These are phyloP conservation scores for Choristoneura fumiferana DNA, from an alignment of 1,140 invertebrate species.

Conservation along the genomic window DNA sequence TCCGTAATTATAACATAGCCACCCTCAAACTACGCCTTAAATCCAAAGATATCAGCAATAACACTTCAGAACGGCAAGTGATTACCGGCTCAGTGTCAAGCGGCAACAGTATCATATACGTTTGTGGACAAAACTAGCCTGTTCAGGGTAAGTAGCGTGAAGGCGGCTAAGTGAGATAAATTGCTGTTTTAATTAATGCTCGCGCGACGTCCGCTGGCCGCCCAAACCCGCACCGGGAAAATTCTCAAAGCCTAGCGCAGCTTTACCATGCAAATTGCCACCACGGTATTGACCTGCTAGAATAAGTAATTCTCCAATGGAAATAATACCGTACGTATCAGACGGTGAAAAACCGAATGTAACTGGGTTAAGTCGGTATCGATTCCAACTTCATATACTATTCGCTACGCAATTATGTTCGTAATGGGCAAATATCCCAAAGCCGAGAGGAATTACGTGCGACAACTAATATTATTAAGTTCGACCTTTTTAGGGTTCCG, in stretches of 20 bases:
- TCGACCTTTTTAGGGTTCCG: no score
- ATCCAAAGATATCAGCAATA: no score
- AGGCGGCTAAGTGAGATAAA: slow-evolving; percentile 46
- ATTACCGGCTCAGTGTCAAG: slow-evolving; percentile 2
- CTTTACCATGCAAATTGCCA: slow-evolving; percentile 41
- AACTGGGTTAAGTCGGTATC: neutral
- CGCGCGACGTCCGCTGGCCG: slow-evolving; percentile 28
- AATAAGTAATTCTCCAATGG: neutral
- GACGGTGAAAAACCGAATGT: slow-evolving; percentile 6
- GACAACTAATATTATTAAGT: no score
- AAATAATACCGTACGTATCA: neutral
- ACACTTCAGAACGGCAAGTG: neutral
- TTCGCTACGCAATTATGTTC: neutral
- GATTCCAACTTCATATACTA: neutral
- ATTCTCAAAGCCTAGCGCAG: slow-evolving; percentile 35
- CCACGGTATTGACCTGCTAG: slow-evolving; percentile 31
- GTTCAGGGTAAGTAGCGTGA: slow-evolving; percentile 23
- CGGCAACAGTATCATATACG: slow-evolving; percentile 6
- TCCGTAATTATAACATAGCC: no score
- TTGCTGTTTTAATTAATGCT: slow-evolving; percentile 55
- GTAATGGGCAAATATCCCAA: no score
- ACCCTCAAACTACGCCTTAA: no score
- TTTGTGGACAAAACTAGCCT: slow-evolving; percentile 12
- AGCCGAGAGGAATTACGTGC: no score
- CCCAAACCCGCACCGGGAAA: slow-evolving; percentile 28